Conservation (phyloP, 2,113 vertebrate species). For the Empidonax traillii region DNA sequence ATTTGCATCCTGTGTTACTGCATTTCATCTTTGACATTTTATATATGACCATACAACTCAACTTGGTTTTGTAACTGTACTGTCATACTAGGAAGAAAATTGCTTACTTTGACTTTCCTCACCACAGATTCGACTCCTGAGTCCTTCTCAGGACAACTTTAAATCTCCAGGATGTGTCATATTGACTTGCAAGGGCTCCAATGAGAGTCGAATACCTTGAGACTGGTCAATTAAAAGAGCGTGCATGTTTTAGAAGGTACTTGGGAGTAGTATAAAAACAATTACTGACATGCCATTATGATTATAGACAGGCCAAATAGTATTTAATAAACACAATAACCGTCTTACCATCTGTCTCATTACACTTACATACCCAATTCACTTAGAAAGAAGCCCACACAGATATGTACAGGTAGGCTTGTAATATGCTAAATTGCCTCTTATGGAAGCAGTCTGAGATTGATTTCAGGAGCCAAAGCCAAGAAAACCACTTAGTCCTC, state of each 20-base stretch:
- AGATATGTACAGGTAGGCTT: not conserved
- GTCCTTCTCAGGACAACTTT: not conserved
- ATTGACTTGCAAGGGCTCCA: not conserved
- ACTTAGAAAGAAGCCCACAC: not conserved
- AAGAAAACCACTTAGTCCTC: rapidly evolving
- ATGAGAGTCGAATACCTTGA: rapidly evolving
- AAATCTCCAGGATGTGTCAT: not conserved
- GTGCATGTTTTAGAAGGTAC: not conserved
- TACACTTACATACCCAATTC: not conserved
- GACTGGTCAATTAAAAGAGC: rapidly evolving
- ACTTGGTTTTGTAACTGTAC: not conserved
- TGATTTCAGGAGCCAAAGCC: not conserved
- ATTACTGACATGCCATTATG: not conserved
- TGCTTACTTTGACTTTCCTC: not conserved
- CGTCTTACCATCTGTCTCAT: not conserved
- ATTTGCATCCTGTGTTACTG: not conserved
- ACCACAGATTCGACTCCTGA: not conserved
- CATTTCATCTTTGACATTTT: not conserved
- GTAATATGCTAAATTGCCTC: not conserved
- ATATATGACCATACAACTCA: not conserved
- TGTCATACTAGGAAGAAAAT: not conserved
- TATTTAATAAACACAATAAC: not conserved
- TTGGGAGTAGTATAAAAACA: not conserved
- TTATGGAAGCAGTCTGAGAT: not conserved
- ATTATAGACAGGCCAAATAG: not conserved